Evolutionary conservation across 2,888 invertebrate species (phyloP), one percentile per base, ranked within the genome.

Genomic region (Lasioglossum figueresi): DNA sequence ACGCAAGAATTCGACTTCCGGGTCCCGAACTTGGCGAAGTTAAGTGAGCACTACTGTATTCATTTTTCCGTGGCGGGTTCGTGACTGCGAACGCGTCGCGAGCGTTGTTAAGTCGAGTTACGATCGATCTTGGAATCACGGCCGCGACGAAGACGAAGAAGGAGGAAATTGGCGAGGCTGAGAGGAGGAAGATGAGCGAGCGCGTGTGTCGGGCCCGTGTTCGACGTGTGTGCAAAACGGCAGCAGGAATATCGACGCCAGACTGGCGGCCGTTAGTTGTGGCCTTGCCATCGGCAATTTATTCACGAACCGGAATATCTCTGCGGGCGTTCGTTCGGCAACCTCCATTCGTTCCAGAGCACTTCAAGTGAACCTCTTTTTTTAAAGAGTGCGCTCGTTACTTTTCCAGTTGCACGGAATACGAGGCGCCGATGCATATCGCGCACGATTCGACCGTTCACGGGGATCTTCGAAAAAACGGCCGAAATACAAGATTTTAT

Each of bases 251-350:
- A 91, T 92, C 88, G 92, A 92, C 92, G 92, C 92, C 92, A 92
- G 92, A 90, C 92, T 92, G 92, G 92, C 92, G 92, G 88, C 89
- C 84, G 84, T 88, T 87, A 87, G 88, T 86, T 80, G 88, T 91
- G 91, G 90, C 90, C 92, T 92, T 92, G 92, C 92, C 92, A 90
- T 88, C 83, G 91, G 92, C 91, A 92, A 92, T 92, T 92, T 92
- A 92, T 92, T 91, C 90, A 88, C 80, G 87, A 90, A 90, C 89
- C 88, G 89, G 92, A 89, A 92, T 92, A 92, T 91, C 90, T 91
- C 80, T 81, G 82, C 87, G 83, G 88, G 76, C 80, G 84, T 89
- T 70, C 83, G 81, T 84, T 81, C 88, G 83, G 80, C 82, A 90
- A 72, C 74, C 80, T 82, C 68, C 83, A 48, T 82, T 74, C 84